Evolutionary conservation across 2,113 vertebrate genomes (phyloP), one percentile per base, ranked within the genome.

Genomic region (Semnornis frantzii): DNA sequence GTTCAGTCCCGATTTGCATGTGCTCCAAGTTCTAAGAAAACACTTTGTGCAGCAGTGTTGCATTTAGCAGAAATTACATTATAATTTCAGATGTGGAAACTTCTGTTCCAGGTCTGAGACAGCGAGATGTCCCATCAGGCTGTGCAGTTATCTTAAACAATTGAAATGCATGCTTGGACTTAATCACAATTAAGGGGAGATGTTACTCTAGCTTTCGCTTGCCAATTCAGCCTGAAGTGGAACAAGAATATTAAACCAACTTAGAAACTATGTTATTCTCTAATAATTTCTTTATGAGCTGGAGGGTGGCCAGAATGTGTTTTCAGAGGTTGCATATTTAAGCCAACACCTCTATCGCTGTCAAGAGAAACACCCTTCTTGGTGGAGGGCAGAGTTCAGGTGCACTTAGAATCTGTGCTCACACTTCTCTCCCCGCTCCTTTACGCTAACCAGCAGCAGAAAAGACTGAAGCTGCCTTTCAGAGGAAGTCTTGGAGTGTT

Each of bases 41-140:
- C 80, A 94, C 82, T 94, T 81, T 37, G 73, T 87, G 66, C 91
- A 79, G 91, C 87, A 90, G 85, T 19, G 63, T 65, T 92, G 90
- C 85, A 69, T 92, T 91, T 96, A 90, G 82, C 55, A 92, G 82
- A 95, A 96, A 96, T 95, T 92, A 95, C 96, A 97, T 97, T 95
- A 94, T 88, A 79, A 97, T 96, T 95, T 97, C 90, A 95, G 96
- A 96, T 94, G 91, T 78, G 70, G 85, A 88, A 91, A 83, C 44
- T 74, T 84, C 85, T 85, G 19, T 83, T 91, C 44, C 89, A 90
- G 52, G 68, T 87, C 69, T 83, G 69, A 94, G 65, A 72, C 88
- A 68, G 85, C 31, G 58, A 92, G 59, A 76, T 75, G 70, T 81
- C 70, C 91, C 91, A 82, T 62, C 0, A 21, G 73, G 80, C 80